Evolutionary conservation across 2,113 vertebrate genomes (phyloP).

Genomic region (Eptesicus fuscus): DNA sequence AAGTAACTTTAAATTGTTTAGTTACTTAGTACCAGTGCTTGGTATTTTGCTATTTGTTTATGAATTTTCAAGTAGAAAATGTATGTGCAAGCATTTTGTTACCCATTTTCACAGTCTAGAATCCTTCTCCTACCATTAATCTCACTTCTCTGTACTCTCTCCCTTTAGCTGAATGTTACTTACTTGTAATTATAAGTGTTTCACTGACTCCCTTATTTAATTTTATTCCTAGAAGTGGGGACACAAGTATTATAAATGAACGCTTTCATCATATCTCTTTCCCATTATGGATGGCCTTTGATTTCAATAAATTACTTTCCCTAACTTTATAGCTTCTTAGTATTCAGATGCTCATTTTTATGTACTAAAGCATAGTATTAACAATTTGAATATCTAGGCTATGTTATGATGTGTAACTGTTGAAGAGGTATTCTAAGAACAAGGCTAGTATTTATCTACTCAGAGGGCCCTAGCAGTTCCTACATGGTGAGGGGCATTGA

Average conservation of each 20-base stretch:
- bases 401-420: background rate
- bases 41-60: conserved; percentile 6
- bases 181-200: background rate
- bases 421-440: background rate
- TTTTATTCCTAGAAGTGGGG: background rate
- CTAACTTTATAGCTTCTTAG: background rate
- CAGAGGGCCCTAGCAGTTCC: background rate
- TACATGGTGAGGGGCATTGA: background rate
- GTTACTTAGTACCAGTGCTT: background rate
- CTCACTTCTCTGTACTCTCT: background rate
- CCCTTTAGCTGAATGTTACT: background rate
- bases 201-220: background rate
- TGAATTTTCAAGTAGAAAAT: background rate
- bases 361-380: background rate
- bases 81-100: background rate
- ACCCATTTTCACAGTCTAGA: background rate
- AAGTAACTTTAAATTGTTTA: background rate
- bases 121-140: background rate
- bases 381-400: background rate
- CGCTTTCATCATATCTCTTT: background rate
- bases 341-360: background rate
- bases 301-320: background rate
- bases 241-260: background rate
- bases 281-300: background rate
- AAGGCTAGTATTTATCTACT: background rate